Conservation (phyloP, 2,888 invertebrate species). For the Netelia virgata region DNA sequence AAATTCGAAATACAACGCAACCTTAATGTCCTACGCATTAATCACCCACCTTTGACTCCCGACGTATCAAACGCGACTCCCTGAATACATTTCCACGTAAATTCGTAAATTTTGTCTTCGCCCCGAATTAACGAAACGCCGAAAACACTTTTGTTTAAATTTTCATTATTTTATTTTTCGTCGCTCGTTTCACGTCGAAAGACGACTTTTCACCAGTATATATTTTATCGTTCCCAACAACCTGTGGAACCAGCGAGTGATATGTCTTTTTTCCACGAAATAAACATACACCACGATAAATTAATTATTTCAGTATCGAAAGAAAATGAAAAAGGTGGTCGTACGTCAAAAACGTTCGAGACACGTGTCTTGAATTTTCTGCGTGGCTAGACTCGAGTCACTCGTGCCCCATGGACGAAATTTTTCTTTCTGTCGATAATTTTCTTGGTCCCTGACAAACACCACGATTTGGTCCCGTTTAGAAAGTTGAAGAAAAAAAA, state of each 20-base stretch:
- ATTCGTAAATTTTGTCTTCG: not conserved
- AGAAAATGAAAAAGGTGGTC: not conserved
- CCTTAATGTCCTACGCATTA: not conserved
- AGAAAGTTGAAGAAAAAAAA: not conserved
- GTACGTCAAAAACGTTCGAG: not conserved
- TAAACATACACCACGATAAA: not conserved
- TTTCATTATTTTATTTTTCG: no score
- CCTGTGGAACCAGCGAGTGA: slow-evolving; percentile 36
- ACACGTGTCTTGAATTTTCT: slow-evolving; percentile 12
- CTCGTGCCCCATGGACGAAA: slow-evolving; percentile 5
- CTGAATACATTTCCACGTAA: no score
- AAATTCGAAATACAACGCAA: no score
- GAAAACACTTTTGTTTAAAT: no score
- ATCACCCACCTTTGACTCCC: not conserved
- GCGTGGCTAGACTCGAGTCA: slow-evolving; percentile 15
- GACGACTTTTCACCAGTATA: not conserved
- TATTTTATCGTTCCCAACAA: not conserved
- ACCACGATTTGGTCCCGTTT: slow-evolving; percentile 58
- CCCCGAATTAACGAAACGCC: not conserved
- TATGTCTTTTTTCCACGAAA: not conserved
- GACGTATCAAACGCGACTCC: no score
- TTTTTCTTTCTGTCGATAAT: not conserved
- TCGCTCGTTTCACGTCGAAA: not conserved
- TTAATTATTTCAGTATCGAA: not conserved
- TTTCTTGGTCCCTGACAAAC: slow-evolving; percentile 57